These are phyloP conservation scores for Cephus pulcher DNA, from an alignment of 2,888 invertebrate genomes.

Conservation along the genomic window DNA sequence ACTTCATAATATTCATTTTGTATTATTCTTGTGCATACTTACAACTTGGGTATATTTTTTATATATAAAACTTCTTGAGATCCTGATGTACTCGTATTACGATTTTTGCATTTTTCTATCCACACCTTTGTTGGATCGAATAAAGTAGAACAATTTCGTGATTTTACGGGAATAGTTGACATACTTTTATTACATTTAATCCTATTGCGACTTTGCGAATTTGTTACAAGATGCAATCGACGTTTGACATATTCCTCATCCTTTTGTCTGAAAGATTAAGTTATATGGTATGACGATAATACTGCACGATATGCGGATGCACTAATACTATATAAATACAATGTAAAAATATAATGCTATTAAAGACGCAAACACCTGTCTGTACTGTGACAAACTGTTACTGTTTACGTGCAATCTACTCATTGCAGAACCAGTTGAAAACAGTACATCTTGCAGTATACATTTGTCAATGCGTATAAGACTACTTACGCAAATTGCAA, in stretches of 20 bases:
- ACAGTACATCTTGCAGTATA: background rate
- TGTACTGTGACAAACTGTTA: background rate
- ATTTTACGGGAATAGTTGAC: background rate
- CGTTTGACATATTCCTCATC: slow-evolving; percentile 51
- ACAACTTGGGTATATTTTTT: slow-evolving; percentile 57
- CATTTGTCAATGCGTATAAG: background rate
- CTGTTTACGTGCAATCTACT: background rate
- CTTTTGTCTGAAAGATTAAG: slow-evolving; percentile 39
- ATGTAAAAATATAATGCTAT: too few species aligned
- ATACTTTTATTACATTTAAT: background rate
- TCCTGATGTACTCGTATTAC: background rate
- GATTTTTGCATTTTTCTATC: slow-evolving; percentile 48
- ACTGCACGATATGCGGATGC: background rate
- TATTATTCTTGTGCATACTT: slow-evolving; percentile 21
- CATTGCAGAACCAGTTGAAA: background rate
- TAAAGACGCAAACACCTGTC: background rate
- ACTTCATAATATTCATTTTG: background rate
- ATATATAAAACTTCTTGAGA: slow-evolving; percentile 42
- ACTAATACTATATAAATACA: background rate
- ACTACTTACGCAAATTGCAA: background rate
- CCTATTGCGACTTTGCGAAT: slow-evolving; percentile 1
- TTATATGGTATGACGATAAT: background rate
- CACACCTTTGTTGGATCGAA: slow-evolving; percentile 54
- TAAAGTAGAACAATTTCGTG: slow-evolving; percentile 41
- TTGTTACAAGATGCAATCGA: slow-evolving; percentile 30